Conservation (phyloP, 1,140 invertebrate species). For the Drosophila punjabiensis region DNA sequence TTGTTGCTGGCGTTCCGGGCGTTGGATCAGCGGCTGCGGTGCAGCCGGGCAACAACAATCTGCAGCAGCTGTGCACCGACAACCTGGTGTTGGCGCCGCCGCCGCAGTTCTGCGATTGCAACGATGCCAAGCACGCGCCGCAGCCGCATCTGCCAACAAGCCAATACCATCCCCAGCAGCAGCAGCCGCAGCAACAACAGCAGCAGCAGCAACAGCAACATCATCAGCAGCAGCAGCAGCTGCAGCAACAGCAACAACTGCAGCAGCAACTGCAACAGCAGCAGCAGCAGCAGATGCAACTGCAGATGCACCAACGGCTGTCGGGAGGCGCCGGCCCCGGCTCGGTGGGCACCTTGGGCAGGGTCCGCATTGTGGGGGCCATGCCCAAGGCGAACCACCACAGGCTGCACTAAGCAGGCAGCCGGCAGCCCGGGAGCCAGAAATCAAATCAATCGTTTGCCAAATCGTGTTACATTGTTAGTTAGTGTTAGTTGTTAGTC, state of each 20-base stretch:
- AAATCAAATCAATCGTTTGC: conserved; percentile 61
- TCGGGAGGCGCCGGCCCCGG: conserved; percentile 82
- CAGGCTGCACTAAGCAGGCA: conserved; percentile 70
- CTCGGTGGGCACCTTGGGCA: conserved; percentile 86
- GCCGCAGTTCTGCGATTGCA: conserved; percentile 89
- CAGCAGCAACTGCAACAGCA: conserved; percentile 67
- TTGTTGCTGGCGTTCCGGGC: conserved; percentile 59
- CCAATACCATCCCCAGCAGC: conserved; percentile 53
- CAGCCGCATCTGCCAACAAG: conserved; percentile 67
- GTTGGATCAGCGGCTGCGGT: conserved; percentile 55
- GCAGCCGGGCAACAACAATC: conserved; percentile 75
- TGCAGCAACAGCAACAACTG: conserved; percentile 85
- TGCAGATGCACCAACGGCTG: conserved; percentile 81
- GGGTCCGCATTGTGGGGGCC: conserved; percentile 92
- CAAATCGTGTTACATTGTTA: conserved; percentile 73
- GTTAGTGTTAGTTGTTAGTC: conserved; percentile 49
- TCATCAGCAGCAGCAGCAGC: conserved; percentile 64
- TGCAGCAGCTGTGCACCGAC: conserved; percentile 85
- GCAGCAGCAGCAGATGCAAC: conserved; percentile 64
- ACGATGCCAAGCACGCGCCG: conserved; percentile 81
- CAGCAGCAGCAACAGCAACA: conserved; percentile 57
- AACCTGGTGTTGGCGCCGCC: conserved; percentile 91
- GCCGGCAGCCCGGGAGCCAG: conserved; percentile 1
- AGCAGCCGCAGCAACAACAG: conserved; percentile 55
- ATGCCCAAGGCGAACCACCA: conserved; percentile 88